Evolutionary conservation across 2,113 vertebrate species (phyloP), one percentile per base, ranked within the genome.

Genomic region (Mastomys coucha): DNA sequence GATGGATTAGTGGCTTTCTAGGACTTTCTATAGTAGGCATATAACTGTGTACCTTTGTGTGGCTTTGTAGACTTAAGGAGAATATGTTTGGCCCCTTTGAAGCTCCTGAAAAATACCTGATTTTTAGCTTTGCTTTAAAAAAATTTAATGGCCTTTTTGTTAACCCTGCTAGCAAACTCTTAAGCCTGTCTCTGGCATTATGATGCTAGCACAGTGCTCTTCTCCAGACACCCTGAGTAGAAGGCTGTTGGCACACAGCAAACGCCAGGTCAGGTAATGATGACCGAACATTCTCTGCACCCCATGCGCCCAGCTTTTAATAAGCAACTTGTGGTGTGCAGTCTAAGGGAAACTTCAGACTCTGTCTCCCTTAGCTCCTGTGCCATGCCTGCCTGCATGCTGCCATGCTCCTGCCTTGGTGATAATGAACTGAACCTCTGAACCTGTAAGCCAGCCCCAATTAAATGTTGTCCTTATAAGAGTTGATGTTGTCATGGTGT

Each of bases 51-150:
- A 4, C 63, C 12, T 39, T 26, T 26, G 12, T 82, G 7, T 51
- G 56, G 22, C 70, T 39, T 69, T 75, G 39, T 87, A 67, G 26
- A 78, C 7, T 91, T 39, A 77, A n/a, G 17, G 82, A 53, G 51
- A 82, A 14, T 91, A 11, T 80, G 3, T 45, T 85, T 20, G n/a
- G 78, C 31, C 53, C 86, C 60, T 73, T 91, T 49, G 63, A 77
- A 94, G 22, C 58, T 19, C 72, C 80, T 90, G 11, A 82, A 42
- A 73, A 75, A 45, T 82, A 65, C 45, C 28, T 94, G 5, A 58
- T 82, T 94, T 82, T 91, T 69, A 94, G 45, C 81, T 70, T 22
- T 51, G 69, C 17, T 77, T 84, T 16, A 53, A 91, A n/a, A 87
- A 36, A 70, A 36, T n/a, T 89, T 39, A 14, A 8, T 53, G 69